Evolutionary conservation across 2,888 invertebrate genomes (phyloP), one percentile per base, ranked within the genome.

Genomic region (Phyto melanocephala): DNA sequence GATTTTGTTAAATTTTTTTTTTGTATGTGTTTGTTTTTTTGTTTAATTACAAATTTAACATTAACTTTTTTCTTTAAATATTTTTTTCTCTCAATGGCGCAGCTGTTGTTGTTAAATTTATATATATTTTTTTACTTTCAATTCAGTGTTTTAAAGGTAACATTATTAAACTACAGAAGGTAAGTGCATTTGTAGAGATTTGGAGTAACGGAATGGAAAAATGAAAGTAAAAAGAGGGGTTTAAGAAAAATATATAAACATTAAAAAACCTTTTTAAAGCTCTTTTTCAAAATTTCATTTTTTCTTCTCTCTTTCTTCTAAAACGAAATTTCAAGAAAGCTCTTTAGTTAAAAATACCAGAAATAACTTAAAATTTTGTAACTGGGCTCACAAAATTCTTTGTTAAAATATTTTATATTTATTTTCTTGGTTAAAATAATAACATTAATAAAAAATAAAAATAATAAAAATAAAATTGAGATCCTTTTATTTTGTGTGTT

Each of bases 261-360:
- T n/a, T n/a, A 15, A 54, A 35, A 52, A 45, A 52, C n/a, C 17
- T 11, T 17, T 40, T 33, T 37, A 60, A 82, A 82, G 78, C n/a
- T 22, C 78, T 74, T 79, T 65, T 15, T 82, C 60, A 40, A 82
- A 82, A 82, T 50, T 78, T 70, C 52, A 70, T 82, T 81, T 50
- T n/a, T n/a, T 11, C 1, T n/a, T n/a, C n/a, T n/a, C n/a, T n/a
- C n/a, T n/a, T n/a, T n/a, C n/a, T n/a, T n/a, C 13, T 40, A 33
- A 15, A 78, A 81, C 65, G 63, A 78, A 78, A 78, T 78, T 81
- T 81, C 70, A 74, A 81, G 81, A 75, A 78, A 75, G 58, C 37
- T 45, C 75, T 78, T 35, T 28, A 4, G 24, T 22, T 58, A 22
- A 37, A 65, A 65, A 65, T n/a, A 37, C 45, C 11, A 37, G 54